Percentiles rank a stretch among this genome's conserved stretches.
Evolutionary conservation across 2,888 invertebrate species (phyloP).

Genomic region (Habrosyne pyritoides): DNA sequence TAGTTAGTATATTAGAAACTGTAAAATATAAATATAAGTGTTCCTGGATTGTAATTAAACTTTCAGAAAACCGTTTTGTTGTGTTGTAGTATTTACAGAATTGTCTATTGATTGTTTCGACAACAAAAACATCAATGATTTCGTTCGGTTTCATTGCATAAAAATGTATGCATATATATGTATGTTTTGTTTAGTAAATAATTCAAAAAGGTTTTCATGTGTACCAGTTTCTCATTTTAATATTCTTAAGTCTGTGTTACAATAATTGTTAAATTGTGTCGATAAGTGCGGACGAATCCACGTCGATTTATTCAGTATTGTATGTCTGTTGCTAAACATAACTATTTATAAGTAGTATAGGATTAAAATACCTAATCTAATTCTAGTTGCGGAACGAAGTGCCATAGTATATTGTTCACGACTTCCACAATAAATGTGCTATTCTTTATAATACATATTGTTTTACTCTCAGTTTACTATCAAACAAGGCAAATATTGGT

Average conservation of each 20-base stretch:
- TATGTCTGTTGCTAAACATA: constrained; percentile 46
- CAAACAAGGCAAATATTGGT: background rate
- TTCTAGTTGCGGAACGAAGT: constrained; percentile 61
- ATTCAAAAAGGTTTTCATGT: background rate
- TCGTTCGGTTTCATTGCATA: too few species aligned
- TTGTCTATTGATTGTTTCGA: too few species aligned
- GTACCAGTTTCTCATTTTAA: background rate
- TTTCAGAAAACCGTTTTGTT: background rate
- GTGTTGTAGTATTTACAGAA: background rate
- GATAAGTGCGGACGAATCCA: constrained; percentile 16
- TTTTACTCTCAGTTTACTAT: constrained; percentile 23
- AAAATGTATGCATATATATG: too few species aligned
- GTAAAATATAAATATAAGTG: too few species aligned
- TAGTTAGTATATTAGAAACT: too few species aligned
- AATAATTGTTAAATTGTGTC: constrained; percentile 14
- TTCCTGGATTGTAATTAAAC: background rate
- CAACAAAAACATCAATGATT: too few species aligned
- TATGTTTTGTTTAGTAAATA: too few species aligned
- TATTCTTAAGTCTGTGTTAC: constrained; percentile 9
- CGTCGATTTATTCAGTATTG: constrained; percentile 64
- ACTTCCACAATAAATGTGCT: constrained; percentile 59
- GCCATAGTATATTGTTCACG: constrained; percentile 69
- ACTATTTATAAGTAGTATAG: constrained; percentile 48
- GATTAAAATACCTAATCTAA: constrained; percentile 31
- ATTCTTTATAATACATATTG: constrained; percentile 29